Base-by-base conservation (phyloP, 2,888 invertebrate species). In the Apamea sordens region DNA sequence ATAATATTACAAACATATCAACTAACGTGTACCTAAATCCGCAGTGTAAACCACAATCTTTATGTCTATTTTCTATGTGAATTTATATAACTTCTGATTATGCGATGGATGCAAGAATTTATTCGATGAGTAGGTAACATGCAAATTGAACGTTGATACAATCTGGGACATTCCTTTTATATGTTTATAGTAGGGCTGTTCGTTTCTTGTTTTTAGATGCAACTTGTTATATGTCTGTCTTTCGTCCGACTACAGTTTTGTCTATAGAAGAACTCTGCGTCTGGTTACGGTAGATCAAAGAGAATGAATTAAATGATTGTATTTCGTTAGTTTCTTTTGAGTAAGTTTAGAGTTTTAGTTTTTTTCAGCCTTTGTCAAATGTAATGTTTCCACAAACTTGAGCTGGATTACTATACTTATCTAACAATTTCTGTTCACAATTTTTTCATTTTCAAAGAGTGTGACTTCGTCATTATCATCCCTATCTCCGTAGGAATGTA, bases 31-130 rank as follows among this genome's bases (percentile, higher is more conserved):
- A 77, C 64, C 67, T 81, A 77, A 89, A 79, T 74, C 83, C 61
- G 69, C 80, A 75, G 88, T 87, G 87, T 90, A 90, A 90, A 90
- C 83, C 85, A 61, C 72, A 79, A 90, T 86, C 78, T 90, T 89
- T 90, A 91, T 86, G 80, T 82, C 76, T 79, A 76, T 86, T 88
- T 90, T 89, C 88, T 86, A 81, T 84, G 77, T 87, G 88, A 88
- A 86, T 90, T 88, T 89, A 88, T 84, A 79, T 90, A 77, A 78
- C 77, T 76, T 80, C 84, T 82, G 88, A 89, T 90, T 87, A 87
- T 86, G 86, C 80, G 68, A 86, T 76, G 77, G 77, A 41, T 73
- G 68, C 73, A 71, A 72, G 84, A 85, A 89, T 88, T 86, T 84
- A 85, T 86, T 83, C 85, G 83, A 88, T 84, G 86, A 80, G 78